A percentile compares a stretch with the other conserved stretches of the same genome.
These are phyloP conservation scores for Microctenopoma steveboyesi DNA, from an alignment of 2,797 vertebrate genomes.

Conservation along the genomic window DNA sequence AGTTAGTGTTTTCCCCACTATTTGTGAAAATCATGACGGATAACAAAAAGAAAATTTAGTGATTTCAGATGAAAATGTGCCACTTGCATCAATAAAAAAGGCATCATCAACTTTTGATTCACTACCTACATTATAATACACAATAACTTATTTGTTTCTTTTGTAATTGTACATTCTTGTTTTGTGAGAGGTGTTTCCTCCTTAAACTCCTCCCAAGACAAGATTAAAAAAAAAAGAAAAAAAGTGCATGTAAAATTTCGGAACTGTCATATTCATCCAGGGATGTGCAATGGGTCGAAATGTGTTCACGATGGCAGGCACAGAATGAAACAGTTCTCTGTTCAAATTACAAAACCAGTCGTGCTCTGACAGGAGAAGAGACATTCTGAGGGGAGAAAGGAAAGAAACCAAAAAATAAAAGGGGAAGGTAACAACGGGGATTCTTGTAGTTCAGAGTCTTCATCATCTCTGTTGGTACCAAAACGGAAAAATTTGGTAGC, in stretches of 20 bases:
- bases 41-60: constrained; percentile 38
- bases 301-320: constrained; percentile 83
- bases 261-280: constrained; percentile 74
- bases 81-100: constrained; percentile 87
- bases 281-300: constrained; percentile 73
- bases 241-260: constrained; percentile 80
- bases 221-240: constrained; percentile 58
- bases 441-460: constrained; percentile 60
- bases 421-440: constrained; percentile 76
- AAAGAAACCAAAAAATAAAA: constrained; percentile 49
- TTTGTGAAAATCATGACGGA: constrained; percentile 50
- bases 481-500: constrained; percentile 69
- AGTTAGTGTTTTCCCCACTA: constrained; percentile 41
- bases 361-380: constrained; percentile 69
- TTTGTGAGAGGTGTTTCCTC: constrained; percentile 70
- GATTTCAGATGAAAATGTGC: constrained; percentile 80
- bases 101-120: constrained; percentile 86
- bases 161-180: constrained; percentile 86
- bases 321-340: constrained; percentile 81
- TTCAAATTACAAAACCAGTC: constrained; percentile 72
- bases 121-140: constrained; percentile 85
- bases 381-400: constrained; percentile 55
- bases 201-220: constrained; percentile 20
- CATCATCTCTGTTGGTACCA: constrained; percentile 43
- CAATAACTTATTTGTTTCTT: constrained; percentile 65